A percentile compares a stretch with the other conserved stretches of the same genome.
Evolutionary conservation across 2,888 invertebrate genomes (phyloP).

Genomic region (Helicoverpa assulta): DNA sequence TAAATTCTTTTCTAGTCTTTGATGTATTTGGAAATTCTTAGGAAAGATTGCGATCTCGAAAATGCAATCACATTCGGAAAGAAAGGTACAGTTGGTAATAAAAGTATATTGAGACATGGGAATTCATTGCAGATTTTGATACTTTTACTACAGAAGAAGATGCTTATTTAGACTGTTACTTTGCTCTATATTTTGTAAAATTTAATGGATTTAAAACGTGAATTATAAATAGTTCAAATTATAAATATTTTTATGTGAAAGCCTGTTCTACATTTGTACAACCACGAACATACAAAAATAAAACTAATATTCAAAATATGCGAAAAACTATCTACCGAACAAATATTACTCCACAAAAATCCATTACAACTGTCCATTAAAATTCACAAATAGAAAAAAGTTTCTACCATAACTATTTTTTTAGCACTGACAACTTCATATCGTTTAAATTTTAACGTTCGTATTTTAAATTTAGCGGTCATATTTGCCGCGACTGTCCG

Average conservation of each 20-base stretch:
- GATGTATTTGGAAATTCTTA: conserved; percentile 67
- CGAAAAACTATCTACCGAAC: not conserved
- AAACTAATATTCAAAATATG: not conserved
- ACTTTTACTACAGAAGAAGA: not conserved
- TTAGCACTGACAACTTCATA: conserved; percentile 4
- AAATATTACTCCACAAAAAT: not conserved
- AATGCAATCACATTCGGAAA: conserved; percentile 71
- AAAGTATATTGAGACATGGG: conserved; percentile 19
- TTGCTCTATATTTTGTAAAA: too few species aligned
- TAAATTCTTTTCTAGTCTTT: conserved; percentile 37
- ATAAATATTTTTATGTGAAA: not conserved
- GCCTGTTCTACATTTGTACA: not conserved
- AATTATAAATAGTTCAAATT: not conserved
- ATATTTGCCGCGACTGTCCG: conserved; percentile 38
- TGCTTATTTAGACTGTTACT: not conserved
- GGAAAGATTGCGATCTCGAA: conserved; percentile 73
- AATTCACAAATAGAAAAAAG: not conserved
- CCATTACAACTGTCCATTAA: not conserved
- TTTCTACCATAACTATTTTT: conserved; percentile 5
- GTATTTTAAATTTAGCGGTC: conserved; percentile 14
- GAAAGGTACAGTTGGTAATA: conserved; percentile 54
- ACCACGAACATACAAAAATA: not conserved
- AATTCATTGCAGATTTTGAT: not conserved
- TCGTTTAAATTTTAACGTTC: conserved; percentile 1
- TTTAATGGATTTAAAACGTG: too few species aligned